phyloP scores from a whole-genome alignment of 2,797 vertebrate genomes.

The Psittacula echo region DNA sequence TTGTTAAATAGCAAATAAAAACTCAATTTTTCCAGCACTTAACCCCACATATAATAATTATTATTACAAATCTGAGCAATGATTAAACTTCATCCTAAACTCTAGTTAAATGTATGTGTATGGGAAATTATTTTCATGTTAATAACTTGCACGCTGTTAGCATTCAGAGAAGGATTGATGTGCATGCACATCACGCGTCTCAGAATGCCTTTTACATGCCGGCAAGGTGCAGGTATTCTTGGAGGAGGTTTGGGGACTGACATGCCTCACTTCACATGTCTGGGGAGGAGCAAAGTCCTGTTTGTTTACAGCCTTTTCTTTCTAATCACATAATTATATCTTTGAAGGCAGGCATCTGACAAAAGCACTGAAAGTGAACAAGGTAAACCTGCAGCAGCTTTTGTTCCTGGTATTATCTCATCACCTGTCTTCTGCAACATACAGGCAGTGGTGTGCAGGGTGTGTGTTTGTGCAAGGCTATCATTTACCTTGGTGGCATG shows the following conservation, averaged over 20 bases:
- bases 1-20: constrained; percentile 59
- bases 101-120: background rate
- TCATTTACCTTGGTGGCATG: constrained; percentile 81
- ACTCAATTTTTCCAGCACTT: constrained; percentile 47
- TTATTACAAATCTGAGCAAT: constrained; percentile 28
- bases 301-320: constrained; percentile 74
- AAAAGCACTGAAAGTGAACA: constrained; percentile 68
- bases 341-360: constrained; percentile 58
- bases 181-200: background rate
- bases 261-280: background rate
- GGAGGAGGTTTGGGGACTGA: background rate
- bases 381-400: constrained; percentile 74
- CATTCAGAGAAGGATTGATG: background rate
- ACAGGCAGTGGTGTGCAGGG: background rate
- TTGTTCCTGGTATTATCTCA: constrained; percentile 81
- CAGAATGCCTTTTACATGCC: constrained; percentile 24
- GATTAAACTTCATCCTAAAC: constrained; percentile 16
- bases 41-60: constrained; percentile 36
- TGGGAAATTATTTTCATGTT: background rate
- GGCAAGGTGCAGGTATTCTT: background rate
- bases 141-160: background rate
- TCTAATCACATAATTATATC: constrained; percentile 80
- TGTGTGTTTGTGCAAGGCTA: constrained; percentile 61
- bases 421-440: constrained; percentile 44
- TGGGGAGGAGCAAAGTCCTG: constrained; percentile 45